Percentiles rank a stretch among this genome's conserved stretches.
Conservation (phyloP, 2,113 vertebrate genomes). For the Nycticryphes semicollaris region DNA sequence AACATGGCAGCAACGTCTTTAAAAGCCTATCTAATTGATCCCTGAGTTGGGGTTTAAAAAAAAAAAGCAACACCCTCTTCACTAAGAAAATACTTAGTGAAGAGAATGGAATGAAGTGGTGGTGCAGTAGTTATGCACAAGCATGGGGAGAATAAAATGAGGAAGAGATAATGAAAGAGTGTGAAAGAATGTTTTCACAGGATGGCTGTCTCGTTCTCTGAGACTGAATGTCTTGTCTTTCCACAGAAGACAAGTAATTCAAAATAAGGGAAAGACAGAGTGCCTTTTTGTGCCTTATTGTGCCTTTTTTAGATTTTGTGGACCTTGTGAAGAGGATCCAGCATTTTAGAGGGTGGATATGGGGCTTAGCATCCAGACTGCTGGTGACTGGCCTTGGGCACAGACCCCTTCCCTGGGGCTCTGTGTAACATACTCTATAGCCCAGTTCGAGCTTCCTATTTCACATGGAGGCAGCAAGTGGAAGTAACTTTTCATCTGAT, state of each 20-base stretch:
- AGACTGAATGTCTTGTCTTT: not conserved
- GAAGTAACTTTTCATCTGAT: not conserved
- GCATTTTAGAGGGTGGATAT: not conserved
- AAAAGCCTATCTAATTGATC: not conserved
- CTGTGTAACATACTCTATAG: not conserved
- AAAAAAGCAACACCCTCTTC: not conserved
- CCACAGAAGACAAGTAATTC: not conserved
- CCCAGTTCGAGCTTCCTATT: not conserved
- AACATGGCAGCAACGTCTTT: not conserved
- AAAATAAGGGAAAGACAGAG: not conserved
- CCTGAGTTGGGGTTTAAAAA: not conserved
- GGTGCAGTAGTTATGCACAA: not conserved
- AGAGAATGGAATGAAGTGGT: not conserved
- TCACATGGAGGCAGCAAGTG: not conserved
- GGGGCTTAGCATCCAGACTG: not conserved
- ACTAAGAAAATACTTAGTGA: not conserved
- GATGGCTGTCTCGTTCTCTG: not conserved
- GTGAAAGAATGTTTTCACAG: not conserved
- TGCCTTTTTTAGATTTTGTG: not conserved
- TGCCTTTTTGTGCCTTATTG: not conserved
- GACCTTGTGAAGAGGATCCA: not conserved
- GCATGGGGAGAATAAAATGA: not conserved
- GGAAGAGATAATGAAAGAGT: not conserved
- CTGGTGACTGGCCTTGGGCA: not conserved
- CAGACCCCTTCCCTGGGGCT: not conserved